Evolutionary conservation across 1,140 invertebrate genomes (phyloP).

Genomic region (Drosophila subpulchrella): DNA sequence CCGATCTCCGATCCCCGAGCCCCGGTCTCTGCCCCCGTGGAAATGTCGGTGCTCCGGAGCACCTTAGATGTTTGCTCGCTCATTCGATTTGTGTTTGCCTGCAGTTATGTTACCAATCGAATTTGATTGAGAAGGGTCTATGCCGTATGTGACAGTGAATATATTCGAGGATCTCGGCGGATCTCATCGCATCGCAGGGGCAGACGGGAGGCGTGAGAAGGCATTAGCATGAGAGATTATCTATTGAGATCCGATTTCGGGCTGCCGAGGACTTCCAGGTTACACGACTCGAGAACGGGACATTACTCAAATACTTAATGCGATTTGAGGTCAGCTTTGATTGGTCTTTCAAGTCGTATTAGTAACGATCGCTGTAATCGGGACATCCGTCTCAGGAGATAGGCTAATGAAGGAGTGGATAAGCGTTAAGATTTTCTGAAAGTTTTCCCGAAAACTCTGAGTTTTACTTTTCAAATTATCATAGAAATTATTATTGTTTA

Average conservation of each 20-base stretch:
- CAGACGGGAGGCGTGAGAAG: constrained; percentile 49
- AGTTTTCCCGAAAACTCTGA: background rate
- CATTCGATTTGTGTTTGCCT: constrained; percentile 54
- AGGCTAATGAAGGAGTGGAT: constrained; percentile 3
- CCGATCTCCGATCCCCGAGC: background rate
- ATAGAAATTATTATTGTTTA: background rate
- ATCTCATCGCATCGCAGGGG: constrained; percentile 13
- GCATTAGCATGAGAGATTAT: constrained; percentile 51
- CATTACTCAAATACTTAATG: constrained; percentile 37
- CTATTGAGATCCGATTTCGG: constrained; percentile 39
- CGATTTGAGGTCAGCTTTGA: constrained; percentile 39
- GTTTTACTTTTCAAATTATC: background rate
- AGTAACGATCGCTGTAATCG: constrained; percentile 13
- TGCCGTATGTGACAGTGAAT: constrained; percentile 65
- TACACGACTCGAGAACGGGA: constrained; percentile 21
- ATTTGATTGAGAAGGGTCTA: constrained; percentile 76
- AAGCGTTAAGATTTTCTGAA: background rate
- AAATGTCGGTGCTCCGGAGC: constrained; percentile 55
- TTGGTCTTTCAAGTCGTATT: constrained; percentile 27
- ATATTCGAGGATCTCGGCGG: constrained; percentile 26
- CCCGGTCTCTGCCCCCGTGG: background rate
- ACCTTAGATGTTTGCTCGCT: constrained; percentile 68
- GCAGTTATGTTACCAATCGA: constrained; percentile 60
- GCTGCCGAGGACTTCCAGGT: constrained; percentile 28
- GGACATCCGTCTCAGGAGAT: constrained; percentile 27